Evolutionary conservation across 2,113 vertebrate genomes (phyloP), one percentile per base, ranked within the genome.

Genomic region (Micronycteris hirsuta): DNA sequence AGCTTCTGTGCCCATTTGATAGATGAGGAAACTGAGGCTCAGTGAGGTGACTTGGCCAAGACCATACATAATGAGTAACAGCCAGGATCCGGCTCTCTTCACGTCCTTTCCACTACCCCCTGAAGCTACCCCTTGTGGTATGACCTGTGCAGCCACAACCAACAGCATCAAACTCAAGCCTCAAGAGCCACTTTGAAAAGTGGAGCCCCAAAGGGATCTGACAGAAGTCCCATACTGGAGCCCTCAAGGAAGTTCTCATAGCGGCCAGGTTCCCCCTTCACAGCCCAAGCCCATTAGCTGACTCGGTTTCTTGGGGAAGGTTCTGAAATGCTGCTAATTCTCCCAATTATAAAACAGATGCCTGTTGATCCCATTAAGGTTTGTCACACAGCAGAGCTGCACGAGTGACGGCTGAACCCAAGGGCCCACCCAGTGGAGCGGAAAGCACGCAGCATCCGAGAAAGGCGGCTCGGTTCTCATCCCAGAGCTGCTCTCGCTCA

Each of bases 241-340:
- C 45, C 54, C 71, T 3, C 17, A 41, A 43, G 52, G 20, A 83
- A 90, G 67, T 38, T 16, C 65, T 41, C 68, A 36, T 0, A 5
- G 70, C 47, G 19, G 8, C 41, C 7, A 20, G 33, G 10, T 52
- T 20, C 28, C 36, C 4, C 31, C 71, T 52, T 56, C 77, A 58
- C 56, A 73, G 56, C 54, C 33, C 47, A 28, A 58, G 84, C 24
- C 38, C 76, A 33, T 77, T 17, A 86, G 58, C 49, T 47, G 58
- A 71, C 81, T 92, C 94, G 8, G 43, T 91, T 90, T 96, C 94
- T 54, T 76, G 61, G 28, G 76, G 43, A 68, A 93, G 33, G 43
- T n/a, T 89, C 14, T 71, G 77, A 95, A 91, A 49, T 17, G 49
- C 73, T 80, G 24, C 41, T 70, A 77, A 94, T 89, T 94, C 74